Evolutionary conservation across 2,797 vertebrate genomes (phyloP).

Genomic region (Parauchenoglanis ngamensis): DNA sequence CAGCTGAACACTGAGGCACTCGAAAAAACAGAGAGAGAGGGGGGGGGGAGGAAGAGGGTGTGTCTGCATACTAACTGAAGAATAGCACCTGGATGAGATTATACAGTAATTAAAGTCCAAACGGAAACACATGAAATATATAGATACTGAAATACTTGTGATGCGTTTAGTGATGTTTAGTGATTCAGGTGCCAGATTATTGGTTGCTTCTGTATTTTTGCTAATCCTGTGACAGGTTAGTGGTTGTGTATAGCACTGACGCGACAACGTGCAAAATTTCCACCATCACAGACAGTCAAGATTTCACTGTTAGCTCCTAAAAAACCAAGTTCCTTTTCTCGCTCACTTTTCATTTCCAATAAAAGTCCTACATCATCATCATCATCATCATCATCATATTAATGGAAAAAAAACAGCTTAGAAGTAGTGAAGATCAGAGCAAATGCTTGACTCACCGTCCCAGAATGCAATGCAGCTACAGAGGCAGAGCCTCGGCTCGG

Average conservation of each 20-base stretch:
- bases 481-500: background rate
- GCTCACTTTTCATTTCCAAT: too few relatives aligned
- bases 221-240: too few relatives aligned
- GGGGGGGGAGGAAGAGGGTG: constrained; percentile 58
- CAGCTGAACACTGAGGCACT: constrained; percentile 54
- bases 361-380: too few relatives aligned
- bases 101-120: background rate
- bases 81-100: constrained; percentile 9
- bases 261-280: too few relatives aligned
- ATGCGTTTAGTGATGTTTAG: background rate
- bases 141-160: background rate
- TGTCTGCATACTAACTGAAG: constrained; percentile 59
- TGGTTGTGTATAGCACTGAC: too few relatives aligned
- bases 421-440: too few relatives aligned
- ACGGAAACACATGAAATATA: background rate
- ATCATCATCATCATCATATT: too few relatives aligned
- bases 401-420: too few relatives aligned
- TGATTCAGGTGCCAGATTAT: background rate
- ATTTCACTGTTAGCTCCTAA: too few relatives aligned
- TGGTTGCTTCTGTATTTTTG: background rate
- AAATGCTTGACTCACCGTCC: too few relatives aligned
- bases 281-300: too few relatives aligned
- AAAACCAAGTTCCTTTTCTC: too few relatives aligned
- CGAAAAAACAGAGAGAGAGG: constrained; percentile 26
- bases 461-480: background rate